phyloP scores from a whole-genome alignment of 1,140 invertebrate genomes.

The Nasonia vitripennis region DNA sequence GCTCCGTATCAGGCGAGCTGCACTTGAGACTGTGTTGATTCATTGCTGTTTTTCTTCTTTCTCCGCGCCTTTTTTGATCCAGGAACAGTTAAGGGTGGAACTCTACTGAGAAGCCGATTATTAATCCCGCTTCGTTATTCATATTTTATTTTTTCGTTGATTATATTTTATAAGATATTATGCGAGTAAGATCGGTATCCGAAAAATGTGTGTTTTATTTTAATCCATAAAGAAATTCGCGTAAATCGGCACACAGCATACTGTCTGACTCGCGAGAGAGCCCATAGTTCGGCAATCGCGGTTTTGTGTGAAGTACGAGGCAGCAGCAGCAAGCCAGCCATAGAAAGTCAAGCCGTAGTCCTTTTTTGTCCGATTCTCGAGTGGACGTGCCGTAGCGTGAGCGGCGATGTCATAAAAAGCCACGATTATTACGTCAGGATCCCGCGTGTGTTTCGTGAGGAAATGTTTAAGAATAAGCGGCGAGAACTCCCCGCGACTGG shows the following conservation, averaged over 20 bases:
- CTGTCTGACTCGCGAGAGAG: background rate
- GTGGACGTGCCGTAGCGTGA: constrained; percentile 11
- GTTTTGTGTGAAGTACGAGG: constrained; percentile 14
- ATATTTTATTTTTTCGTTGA: too few species aligned
- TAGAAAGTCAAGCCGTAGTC: constrained; percentile 25
- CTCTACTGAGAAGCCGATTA: too few species aligned
- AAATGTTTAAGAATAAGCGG: constrained; percentile 43
- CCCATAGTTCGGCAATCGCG: constrained; percentile 5
- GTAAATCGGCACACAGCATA: background rate
- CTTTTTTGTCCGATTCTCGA: constrained; percentile 9
- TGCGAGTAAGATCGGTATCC: too few species aligned
- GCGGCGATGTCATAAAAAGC: constrained; percentile 27
- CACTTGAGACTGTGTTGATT: too few species aligned
- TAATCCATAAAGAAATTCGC: background rate
- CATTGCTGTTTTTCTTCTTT: too few species aligned
- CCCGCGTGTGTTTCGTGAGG: constrained; percentile 47
- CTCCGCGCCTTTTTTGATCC: too few species aligned
- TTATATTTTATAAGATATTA: too few species aligned
- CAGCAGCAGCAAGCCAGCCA: background rate
- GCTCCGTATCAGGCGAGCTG: too few species aligned
- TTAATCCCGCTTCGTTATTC: too few species aligned
- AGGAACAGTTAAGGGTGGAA: too few species aligned
- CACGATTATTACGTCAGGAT: constrained; percentile 34
- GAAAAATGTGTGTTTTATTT: too few species aligned
- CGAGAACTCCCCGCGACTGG: background rate